Base-by-base conservation (phyloP, 2,113 vertebrate genomes). In the Helogale parvula region DNA sequence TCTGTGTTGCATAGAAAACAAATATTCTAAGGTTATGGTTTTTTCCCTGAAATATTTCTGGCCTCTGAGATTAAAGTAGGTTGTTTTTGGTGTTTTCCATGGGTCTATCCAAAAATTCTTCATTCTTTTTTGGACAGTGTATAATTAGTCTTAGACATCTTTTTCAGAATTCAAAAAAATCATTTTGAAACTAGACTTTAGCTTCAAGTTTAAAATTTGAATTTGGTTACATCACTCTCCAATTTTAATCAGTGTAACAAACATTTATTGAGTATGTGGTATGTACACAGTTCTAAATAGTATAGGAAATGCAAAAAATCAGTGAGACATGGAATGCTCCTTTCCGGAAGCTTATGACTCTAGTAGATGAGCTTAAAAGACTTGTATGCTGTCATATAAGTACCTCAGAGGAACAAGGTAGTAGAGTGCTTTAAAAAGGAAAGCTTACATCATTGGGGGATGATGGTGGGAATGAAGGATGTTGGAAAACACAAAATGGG, bases 101-200 rank as follows among this genome's bases (percentile, higher is more conserved):
- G 65, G 27, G 33, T 88, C 57, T 95, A 12, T 90, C 45, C 2
- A 83, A 90, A 90, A 93, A 47, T 72, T 69, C 27, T 86, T 94
- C 11, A 72, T 94, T 60, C 41, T 82, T 54, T 87, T 85, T 86
- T 77, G 33, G 41, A 63, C 63, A 86, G 23, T 60, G 3, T 82
- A 35, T 86, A 88, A 96, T 87, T 94, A 85, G 41, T 92, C 35
- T 91, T 88, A 29, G 66, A 90, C 8, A 21, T 94, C 69, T 93
- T 83, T 79, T 91, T 79, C 31, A 88, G 52, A 50, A 79, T 80
- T 76, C 29, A 25, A 57, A 41, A 90, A 80, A 85, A 80, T 47
- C 6, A 63, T 68, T 77, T 83, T 89, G 13, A 33, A 68, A 92
- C 14, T 63, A 65, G 21, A 16, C 41, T 71, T 89, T 69, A 66